These are phyloP conservation scores for Rhegmatorhina hoffmannsi DNA, from an alignment of 2,113 vertebrate genomes.

Conservation along the genomic window DNA sequence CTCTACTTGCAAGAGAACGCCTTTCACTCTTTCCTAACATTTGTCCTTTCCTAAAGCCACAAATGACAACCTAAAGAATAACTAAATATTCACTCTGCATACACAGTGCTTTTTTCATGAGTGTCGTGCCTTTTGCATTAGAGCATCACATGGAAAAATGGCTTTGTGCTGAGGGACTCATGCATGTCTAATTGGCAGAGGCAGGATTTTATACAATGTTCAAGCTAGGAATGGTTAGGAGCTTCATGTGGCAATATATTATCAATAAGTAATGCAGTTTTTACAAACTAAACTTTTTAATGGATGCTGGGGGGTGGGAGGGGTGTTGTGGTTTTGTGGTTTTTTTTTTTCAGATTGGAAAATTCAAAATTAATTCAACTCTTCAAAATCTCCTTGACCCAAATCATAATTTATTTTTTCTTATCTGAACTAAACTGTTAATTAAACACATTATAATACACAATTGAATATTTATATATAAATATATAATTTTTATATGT, in stretches of 20 bases:
- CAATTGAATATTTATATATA: background rate
- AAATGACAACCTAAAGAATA: conserved; percentile 75
- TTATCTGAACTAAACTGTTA: background rate
- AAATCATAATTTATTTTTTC: background rate
- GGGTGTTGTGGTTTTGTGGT: no score
- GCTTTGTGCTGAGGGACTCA: conserved; percentile 44
- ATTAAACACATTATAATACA: background rate
- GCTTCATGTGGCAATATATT: background rate
- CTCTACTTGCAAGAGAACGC: conserved; percentile 43
- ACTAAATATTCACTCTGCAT: conserved; percentile 61
- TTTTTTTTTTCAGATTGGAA: background rate
- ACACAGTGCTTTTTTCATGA: conserved; percentile 28
- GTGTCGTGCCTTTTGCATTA: conserved; percentile 58
- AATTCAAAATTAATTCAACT: background rate
- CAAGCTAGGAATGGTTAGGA: background rate
- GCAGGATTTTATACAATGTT: background rate
- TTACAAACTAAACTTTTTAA: background rate
- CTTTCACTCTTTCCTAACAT: conserved; percentile 45
- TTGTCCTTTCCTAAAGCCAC: conserved; percentile 69
- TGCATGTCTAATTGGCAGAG: conserved; percentile 19
- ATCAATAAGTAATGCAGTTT: background rate
- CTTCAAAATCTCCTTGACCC: background rate
- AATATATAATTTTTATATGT: background rate
- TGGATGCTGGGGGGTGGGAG: background rate
- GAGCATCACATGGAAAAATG: conserved; percentile 22